Percentiles rank a stretch among this genome's conserved stretches.
phyloP scores from a whole-genome alignment of 2,113 vertebrate genomes.

The Rostratula benghalensis region DNA sequence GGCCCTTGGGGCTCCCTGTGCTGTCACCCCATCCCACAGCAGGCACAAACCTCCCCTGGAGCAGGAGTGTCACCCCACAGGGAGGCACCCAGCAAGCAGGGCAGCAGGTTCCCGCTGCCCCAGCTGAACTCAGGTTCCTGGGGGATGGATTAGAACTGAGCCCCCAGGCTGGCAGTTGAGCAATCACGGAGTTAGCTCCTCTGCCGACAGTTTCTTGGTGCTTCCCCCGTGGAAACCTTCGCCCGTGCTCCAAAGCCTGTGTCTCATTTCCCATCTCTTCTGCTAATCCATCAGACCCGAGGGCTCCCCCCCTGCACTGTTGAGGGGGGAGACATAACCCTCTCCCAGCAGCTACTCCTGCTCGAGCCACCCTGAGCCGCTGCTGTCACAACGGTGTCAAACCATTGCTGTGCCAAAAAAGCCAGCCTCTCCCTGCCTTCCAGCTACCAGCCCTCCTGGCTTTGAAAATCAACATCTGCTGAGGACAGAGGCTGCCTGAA shows the following conservation, averaged over 20 bases:
- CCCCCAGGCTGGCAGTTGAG: not conserved
- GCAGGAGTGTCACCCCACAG: not conserved
- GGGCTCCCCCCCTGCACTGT: not conserved
- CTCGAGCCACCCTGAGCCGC: not conserved
- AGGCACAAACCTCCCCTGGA: not conserved
- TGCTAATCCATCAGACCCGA: not conserved
- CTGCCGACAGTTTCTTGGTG: not conserved
- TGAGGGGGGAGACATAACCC: not conserved
- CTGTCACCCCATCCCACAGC: not conserved
- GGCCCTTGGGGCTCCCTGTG: not conserved
- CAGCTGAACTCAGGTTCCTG: not conserved
- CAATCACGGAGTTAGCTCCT: not conserved
- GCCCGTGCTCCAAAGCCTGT: not conserved
- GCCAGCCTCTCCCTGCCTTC: not conserved
- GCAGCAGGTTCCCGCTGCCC: not conserved
- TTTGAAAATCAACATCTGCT: not conserved
- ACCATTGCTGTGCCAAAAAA: not conserved
- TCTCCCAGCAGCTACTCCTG: not conserved
- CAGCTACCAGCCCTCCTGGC: not conserved
- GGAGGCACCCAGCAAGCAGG: not conserved
- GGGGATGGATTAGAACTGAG: not conserved
- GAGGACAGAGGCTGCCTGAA: not conserved
- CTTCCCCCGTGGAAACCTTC: not conserved
- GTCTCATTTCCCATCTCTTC: slow-evolving; percentile 37
- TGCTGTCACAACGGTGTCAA: not conserved